phyloP scores from a whole-genome alignment of 1,140 invertebrate genomes.

The Steinernema khuongi region DNA sequence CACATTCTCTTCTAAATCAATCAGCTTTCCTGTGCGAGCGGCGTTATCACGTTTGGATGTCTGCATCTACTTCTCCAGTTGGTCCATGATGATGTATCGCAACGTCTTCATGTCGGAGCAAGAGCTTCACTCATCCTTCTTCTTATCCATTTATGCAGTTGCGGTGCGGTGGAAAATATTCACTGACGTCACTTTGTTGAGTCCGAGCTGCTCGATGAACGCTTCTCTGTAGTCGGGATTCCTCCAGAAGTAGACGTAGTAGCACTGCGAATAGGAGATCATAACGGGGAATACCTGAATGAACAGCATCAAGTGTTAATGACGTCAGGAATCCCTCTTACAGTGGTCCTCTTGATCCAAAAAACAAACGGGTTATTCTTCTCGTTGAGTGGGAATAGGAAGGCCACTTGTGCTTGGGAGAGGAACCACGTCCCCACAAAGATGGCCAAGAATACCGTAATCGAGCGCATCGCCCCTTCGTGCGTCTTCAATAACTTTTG shows the following conservation, averaged over 20 bases:
- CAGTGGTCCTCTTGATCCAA: not conserved
- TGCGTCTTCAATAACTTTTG: not conserved
- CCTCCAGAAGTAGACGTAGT: not conserved
- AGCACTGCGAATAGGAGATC: not conserved
- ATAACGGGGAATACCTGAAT: not conserved
- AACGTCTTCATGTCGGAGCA: too few species aligned
- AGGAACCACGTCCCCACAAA: not conserved
- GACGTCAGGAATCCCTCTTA: not conserved
- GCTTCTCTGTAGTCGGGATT: not conserved
- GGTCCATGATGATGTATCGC: too few species aligned
- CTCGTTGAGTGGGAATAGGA: not conserved
- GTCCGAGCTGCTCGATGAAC: not conserved
- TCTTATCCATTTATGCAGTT: too few species aligned
- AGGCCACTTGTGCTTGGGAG: not conserved
- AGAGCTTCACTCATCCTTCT: too few species aligned
- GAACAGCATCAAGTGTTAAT: not conserved
- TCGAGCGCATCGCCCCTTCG: too few species aligned
- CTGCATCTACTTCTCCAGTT: too few species aligned
- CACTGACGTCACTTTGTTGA: too few species aligned
- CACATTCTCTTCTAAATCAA: too few species aligned
- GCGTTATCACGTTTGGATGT: too few species aligned
- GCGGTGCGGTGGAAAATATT: too few species aligned
- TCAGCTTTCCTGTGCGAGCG: too few species aligned
- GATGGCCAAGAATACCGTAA: not conserved
- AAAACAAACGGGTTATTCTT: not conserved